phyloP scores from a whole-genome alignment of 1,140 invertebrate species.

The Drosophila punjabiensis region DNA sequence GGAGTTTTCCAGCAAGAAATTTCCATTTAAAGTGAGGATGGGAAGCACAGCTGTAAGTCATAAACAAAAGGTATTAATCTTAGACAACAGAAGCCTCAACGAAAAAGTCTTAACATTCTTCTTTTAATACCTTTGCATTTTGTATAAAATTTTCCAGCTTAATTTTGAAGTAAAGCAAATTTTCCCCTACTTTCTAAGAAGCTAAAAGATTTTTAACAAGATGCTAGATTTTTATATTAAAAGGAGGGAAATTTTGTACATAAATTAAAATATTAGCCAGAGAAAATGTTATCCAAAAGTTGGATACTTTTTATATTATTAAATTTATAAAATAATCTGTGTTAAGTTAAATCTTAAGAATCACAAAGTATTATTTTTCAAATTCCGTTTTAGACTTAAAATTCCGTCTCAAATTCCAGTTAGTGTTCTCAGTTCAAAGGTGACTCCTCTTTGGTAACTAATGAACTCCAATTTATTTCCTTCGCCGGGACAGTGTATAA shows the following conservation, averaged over 20 bases:
- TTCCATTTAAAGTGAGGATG: constrained; percentile 1
- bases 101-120: neutral
- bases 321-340: neutral
- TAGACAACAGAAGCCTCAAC: constrained; percentile 7
- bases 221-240: too few species aligned
- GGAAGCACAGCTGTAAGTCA: constrained; percentile 5
- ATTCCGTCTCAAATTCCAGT: neutral
- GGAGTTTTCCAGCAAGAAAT: constrained; percentile 1
- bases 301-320: neutral
- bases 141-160: neutral
- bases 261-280: neutral
- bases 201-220: too few species aligned
- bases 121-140: constrained; percentile 3
- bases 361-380: too few species aligned
- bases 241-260: neutral
- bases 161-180: neutral
- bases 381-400: neutral
- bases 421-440: neutral
- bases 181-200: neutral
- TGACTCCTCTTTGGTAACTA: neutral
- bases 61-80: constrained; percentile 23
- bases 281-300: neutral
- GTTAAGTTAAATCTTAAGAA: neutral
- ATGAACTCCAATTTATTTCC: constrained; percentile 22
- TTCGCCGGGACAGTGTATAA: constrained; percentile 30